Percentiles rank a stretch among this genome's conserved stretches.
Evolutionary conservation across 2,888 invertebrate genomes (phyloP).

Genomic region (Platycheirus albimanus): DNA sequence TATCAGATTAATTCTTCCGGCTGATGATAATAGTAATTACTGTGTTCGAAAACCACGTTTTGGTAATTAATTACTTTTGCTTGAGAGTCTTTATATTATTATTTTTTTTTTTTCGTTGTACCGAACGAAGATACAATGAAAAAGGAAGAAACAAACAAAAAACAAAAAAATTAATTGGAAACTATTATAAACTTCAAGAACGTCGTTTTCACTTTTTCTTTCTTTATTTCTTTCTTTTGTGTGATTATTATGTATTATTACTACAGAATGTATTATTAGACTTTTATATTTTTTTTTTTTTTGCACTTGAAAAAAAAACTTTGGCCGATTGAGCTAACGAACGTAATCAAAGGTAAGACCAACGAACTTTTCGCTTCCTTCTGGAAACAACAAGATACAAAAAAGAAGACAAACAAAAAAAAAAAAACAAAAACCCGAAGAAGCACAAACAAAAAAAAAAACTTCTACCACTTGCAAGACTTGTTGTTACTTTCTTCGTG

Average conservation of each 20-base stretch:
- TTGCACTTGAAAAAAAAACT: slow-evolving; percentile 65
- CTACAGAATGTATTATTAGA: slow-evolving; percentile 47
- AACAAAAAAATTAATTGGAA: slow-evolving; percentile 31
- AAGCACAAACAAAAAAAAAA: slow-evolving; percentile 29
- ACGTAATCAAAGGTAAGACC: slow-evolving; percentile 67
- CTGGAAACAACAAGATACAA: slow-evolving; percentile 26
- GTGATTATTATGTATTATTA: slow-evolving; percentile 9
- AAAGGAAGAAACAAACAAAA: slow-evolving; percentile 31
- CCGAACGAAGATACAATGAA: slow-evolving; percentile 29
- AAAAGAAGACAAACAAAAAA: slow-evolving; percentile 5
- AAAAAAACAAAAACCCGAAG: slow-evolving; percentile 20
- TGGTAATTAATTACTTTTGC: slow-evolving; percentile 58
- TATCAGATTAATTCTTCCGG: slow-evolving; percentile 50
- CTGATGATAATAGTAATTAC: slow-evolving; percentile 36
- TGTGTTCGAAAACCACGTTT: slow-evolving; percentile 66
- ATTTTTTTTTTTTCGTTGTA: slow-evolving; percentile 20
- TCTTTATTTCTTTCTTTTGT: slow-evolving; percentile 12
- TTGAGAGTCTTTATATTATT: slow-evolving; percentile 53
- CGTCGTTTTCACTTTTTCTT: slow-evolving; percentile 66
- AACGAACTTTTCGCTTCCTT: slow-evolving; percentile 70
- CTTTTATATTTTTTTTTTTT: slow-evolving; percentile 22
- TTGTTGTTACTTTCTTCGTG: slow-evolving; percentile 69
- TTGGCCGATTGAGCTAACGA: slow-evolving; percentile 64
- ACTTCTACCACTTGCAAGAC: slow-evolving; percentile 65
- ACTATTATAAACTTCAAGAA: slow-evolving; percentile 48